These are phyloP conservation scores for Mythimna albipuncta DNA, from an alignment of 2,888 invertebrate species.

Conservation along the genomic window DNA sequence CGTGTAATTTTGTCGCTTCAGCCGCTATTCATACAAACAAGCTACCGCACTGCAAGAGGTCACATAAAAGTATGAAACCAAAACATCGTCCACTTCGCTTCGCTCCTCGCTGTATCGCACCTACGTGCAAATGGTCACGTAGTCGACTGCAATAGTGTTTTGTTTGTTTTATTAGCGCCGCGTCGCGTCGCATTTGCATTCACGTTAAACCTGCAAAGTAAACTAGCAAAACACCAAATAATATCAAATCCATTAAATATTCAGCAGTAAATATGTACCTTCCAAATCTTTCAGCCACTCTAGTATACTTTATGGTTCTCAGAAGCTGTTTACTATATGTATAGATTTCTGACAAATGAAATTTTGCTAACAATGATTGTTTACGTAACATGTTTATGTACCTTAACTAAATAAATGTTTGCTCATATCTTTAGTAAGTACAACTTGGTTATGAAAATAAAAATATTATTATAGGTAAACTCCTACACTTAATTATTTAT, in stretches of 20 bases:
- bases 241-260: neutral
- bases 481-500: neutral
- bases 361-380: slow-evolving; percentile 4
- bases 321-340: slow-evolving; percentile 7
- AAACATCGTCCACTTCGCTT: too few species aligned
- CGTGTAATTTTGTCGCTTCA: too few species aligned
- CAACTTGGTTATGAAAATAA: neutral
- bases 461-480: neutral
- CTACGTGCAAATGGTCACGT: too few species aligned
- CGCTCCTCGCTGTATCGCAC: too few species aligned
- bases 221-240: neutral
- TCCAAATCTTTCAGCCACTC: slow-evolving; percentile 1
- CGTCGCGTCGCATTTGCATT: too few species aligned
- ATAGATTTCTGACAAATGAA: slow-evolving; percentile 13
- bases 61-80: too few species aligned
- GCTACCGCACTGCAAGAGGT: too few species aligned
- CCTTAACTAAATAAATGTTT: neutral
- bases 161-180: too few species aligned
- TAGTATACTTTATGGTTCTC: slow-evolving; percentile 11
- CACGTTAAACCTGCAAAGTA: neutral
- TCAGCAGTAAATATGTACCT: neutral
- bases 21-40: too few species aligned
- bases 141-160: too few species aligned
- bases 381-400: neutral
- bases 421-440: neutral